Evolutionary conservation across 2,113 vertebrate species (phyloP), one percentile per base, ranked within the genome.

Genomic region (Sturnira hondurensis): DNA sequence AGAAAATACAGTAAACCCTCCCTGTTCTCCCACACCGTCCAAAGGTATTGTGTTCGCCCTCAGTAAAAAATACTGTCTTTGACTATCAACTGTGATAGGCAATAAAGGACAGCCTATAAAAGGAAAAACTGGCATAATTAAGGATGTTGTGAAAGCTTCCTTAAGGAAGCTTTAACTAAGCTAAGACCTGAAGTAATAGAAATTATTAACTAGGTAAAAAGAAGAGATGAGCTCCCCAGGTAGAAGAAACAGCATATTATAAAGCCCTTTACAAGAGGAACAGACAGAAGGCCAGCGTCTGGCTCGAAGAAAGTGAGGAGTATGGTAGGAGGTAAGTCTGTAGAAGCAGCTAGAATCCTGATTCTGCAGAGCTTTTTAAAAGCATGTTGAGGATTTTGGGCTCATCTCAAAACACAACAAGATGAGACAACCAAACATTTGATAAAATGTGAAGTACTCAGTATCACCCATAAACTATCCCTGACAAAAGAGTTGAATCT

Each of bases 131-230:
- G 16, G 45, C n/a, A 47, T 77, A 43, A 88, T 56, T 77, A 47
- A 71, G 63, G 83, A 94, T 78, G 58, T 68, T 56, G 43, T 58
- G 13, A 77, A 96, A 94, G 15, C 4, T 74, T 84, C 71, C 38
- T 41, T 85, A 15, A 84, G 52, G 43, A 94, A 77, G 45, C 83
- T 91, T 94, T 80, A 81, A 86, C 26, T 65, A 84, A 93, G 52
- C 38, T 80, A 67, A 93, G 43, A 63, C 20, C 14, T 70, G 31
- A 94, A 84, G 61, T 43, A 76, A 67, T 54, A 89, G 45, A 83
- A 94, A 89, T 67, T 36, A 61, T 28, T 70, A 36, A 58, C 43
- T 45, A 76, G 31, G 16, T 83, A 89, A 87, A 70, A 91, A 76
- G 45, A 54, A 80, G 74, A 38, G 33, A 74, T 0, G 3, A 81